Evolutionary conservation across 2,113 vertebrate species (phyloP), one percentile per base, ranked within the genome.

Genomic region (Erythrocercus mccallii): DNA sequence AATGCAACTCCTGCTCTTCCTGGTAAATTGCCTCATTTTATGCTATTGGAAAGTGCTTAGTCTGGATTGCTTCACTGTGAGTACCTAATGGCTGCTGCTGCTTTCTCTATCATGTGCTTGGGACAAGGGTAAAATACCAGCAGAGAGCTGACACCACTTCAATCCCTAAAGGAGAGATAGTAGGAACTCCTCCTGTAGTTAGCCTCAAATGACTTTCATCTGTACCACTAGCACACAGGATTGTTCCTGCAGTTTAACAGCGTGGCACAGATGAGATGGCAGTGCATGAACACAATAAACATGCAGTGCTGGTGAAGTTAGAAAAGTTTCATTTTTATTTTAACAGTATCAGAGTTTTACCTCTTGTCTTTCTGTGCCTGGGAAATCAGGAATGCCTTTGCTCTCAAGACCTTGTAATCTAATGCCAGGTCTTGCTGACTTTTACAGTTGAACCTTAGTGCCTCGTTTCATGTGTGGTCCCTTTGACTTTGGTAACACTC

Each of bases 21-120:
- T 90, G 90, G 93, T 96, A 94, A 96, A 88, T 83, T 92, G 93
- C 86, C 90, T 96, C 68, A 90, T 90, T 94, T 94, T 73, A 61
- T 81, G 90, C 79, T 92, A 44, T 93, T 97, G 95, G 86, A 94
- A 96, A 97, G 79, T 57, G 88, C 93, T 97, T 88, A 92, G 94
- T 51, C 90, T 92, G 90, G 79, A 90, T 74, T 86, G 71, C 76
- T 83, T 81, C 48, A 51, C 85, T 88, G 6, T n/a, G 74, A 47
- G 60, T 58, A 88, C 83, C 79, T 68, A 58, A 64, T 5, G 25
- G 60, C 84, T 62, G 54, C 87, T 91, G 78, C 95, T 95, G 93
- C 92, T 95, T 90, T 94, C 94, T 86, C 65, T 90, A 57, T 93
- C 84, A 90, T 37, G 72, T 60, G 56, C 54, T 53, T 5, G 61